Percentiles rank a stretch among this genome's conserved stretches.
These are phyloP conservation scores for Tetramorium simillimum DNA, from an alignment of 1,140 invertebrate species.

Conservation along the genomic window DNA sequence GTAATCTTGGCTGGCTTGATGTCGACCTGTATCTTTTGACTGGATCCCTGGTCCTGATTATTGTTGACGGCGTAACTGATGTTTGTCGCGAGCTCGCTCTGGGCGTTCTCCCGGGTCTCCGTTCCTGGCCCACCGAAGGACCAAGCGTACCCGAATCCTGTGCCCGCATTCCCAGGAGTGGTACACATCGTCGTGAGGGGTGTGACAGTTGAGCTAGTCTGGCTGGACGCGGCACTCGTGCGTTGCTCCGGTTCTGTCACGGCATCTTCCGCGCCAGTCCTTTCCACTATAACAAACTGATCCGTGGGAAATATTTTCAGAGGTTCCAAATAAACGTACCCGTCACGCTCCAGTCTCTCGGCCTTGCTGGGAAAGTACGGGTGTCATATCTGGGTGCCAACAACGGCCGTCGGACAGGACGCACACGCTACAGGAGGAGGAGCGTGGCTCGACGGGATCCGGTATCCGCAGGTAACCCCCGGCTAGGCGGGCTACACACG, in stretches of 20 bases:
- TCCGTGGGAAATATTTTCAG: constrained; percentile 85
- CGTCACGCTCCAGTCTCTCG: constrained; percentile 85
- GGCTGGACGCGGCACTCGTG: constrained; percentile 75
- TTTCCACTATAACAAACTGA: constrained; percentile 84
- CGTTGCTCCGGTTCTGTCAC: constrained; percentile 81
- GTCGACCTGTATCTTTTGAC: constrained; percentile 84
- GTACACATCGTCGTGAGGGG: constrained; percentile 84
- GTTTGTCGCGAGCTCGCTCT: constrained; percentile 81
- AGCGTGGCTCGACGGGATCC: not conserved
- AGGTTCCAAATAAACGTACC: constrained; percentile 82
- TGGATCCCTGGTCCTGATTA: constrained; percentile 84
- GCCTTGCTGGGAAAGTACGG: constrained; percentile 64
- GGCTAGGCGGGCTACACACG: not conserved
- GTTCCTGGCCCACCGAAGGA: constrained; percentile 82
- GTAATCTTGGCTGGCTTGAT: constrained; percentile 81
- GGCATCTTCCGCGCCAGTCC: constrained; percentile 82
- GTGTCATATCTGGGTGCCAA: constrained; percentile 77
- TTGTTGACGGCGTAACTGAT: constrained; percentile 84
- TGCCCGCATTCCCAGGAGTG: constrained; percentile 83
- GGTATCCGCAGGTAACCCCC: not conserved
- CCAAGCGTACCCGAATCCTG: constrained; percentile 84
- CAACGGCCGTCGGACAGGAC: not conserved
- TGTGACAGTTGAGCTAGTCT: constrained; percentile 79
- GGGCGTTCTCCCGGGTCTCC: constrained; percentile 80
- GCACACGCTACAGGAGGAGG: not conserved